These are phyloP conservation scores for Macrosiphum euphorbiae DNA, from an alignment of 2,888 invertebrate genomes.

Conservation along the genomic window DNA sequence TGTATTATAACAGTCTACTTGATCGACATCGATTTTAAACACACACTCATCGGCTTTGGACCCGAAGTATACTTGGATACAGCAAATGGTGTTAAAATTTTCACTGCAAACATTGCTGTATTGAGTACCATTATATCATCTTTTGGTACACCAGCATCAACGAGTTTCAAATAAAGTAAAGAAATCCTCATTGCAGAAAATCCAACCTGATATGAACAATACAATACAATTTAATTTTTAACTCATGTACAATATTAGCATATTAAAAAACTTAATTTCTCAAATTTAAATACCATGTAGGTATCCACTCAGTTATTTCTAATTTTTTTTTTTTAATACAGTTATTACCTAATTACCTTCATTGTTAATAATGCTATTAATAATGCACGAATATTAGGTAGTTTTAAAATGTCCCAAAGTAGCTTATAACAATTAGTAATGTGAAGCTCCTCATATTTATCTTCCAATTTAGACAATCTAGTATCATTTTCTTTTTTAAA, in stretches of 20 bases:
- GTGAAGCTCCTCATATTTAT: constrained; percentile 75
- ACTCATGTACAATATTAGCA: background rate
- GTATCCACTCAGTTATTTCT: background rate
- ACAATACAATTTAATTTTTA: background rate
- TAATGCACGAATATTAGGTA: constrained; percentile 85
- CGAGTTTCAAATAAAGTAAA: constrained; percentile 92
- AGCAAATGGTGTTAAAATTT: constrained; percentile 90
- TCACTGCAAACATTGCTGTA: constrained; percentile 93
- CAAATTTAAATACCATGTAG: background rate
- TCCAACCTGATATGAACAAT: constrained; percentile 80
- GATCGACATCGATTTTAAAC: constrained; percentile 88
- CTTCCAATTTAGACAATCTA: constrained; percentile 81
- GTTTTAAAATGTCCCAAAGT: constrained; percentile 84
- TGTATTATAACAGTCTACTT: constrained; percentile 70
- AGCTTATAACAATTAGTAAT: constrained; percentile 82
- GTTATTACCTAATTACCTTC: constrained; percentile 32
- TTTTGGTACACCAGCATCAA: constrained; percentile 95
- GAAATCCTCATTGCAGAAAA: constrained; percentile 96
- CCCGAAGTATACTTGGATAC: constrained; percentile 88
- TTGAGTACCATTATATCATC: constrained; percentile 93
- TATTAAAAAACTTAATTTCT: background rate
- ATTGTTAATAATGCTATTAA: constrained; percentile 87
- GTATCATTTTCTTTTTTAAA: constrained; percentile 71
- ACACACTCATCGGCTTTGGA: constrained; percentile 88
- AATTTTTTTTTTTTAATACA: background rate